Base-by-base conservation (phyloP, 2,797 vertebrate genomes). In the Lagodon rhomboides region DNA sequence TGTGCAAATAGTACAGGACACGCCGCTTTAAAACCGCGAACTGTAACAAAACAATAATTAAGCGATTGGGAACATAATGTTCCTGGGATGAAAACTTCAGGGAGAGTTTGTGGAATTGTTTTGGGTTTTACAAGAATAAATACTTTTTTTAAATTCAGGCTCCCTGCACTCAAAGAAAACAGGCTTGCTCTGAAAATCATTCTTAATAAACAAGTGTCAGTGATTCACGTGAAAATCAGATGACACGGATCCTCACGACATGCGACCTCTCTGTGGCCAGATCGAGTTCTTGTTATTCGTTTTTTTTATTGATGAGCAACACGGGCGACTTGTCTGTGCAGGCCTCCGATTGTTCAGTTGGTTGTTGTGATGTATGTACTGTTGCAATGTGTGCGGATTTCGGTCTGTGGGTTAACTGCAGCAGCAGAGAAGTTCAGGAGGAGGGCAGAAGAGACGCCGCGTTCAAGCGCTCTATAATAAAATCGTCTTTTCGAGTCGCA, bases 381-480 rank as follows among this genome's bases (percentile, higher is more conserved):
- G 50, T 16, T 18, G 18, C 68, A 64, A 0, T 8, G 46, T 5
- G 23, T 13, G 15, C 3, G 5, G 41, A 71, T 77, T 38, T 89
- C 34, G 49, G 78, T 85, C 22, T 87, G 86, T 84, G 82, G 87
- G 65, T 84, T 81, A 56, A 75, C 46, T 58, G 72, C 55, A 53
- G 38, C 3, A 27, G 54, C 46, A 38, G 27, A 68, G 64, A 88
- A 85, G 95, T 94, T 96, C 95, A 95, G 91, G 73, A 84, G 79
- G 87, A 80, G 93, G 93, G 87, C 94, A 95, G 34, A 63, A 0
- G 66, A 3, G 15, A 46, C 68, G 89, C 6, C 83, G 89, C 89
- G 1, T 92, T 93, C 77, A 89, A 12, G 1, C 47, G 44, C 77
- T 68, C 17, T 2, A 7, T 9, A 13, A 0, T 1, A 50, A 49